Percentiles rank a stretch among this genome's conserved stretches.
These are phyloP conservation scores for Psilopsiagon aymara DNA, from an alignment of 2,113 vertebrate genomes.

Conservation along the genomic window DNA sequence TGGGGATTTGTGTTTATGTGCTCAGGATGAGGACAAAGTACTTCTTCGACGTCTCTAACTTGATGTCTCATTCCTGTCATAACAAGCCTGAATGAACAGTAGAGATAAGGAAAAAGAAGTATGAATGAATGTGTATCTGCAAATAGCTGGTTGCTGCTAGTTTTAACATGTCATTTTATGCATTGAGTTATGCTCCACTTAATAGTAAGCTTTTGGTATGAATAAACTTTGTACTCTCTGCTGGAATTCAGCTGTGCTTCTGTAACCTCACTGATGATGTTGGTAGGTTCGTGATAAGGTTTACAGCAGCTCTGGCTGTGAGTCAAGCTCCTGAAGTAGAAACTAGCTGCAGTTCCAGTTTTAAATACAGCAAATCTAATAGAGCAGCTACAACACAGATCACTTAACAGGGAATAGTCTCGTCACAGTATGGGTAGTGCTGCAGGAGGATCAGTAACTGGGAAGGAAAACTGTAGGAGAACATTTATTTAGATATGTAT, in stretches of 20 bases:
- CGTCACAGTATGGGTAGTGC: fast-evolving
- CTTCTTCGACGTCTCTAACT: fast-evolving
- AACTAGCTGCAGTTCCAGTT: not conserved
- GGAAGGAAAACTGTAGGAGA: not conserved
- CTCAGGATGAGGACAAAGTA: not conserved
- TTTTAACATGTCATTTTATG: not conserved
- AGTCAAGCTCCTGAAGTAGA: not conserved
- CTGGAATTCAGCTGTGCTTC: not conserved
- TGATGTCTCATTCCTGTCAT: not conserved
- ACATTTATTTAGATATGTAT: not conserved
- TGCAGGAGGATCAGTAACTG: not conserved
- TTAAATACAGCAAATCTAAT: not conserved
- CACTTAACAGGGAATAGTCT: not conserved
- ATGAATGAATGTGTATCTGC: not conserved
- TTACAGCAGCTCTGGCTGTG: not conserved
- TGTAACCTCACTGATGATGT: not conserved
- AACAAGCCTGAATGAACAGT: not conserved
- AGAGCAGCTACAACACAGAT: not conserved
- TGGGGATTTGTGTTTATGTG: not conserved
- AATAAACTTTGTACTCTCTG: not conserved
- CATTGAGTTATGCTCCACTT: not conserved
- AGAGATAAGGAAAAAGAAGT: not conserved
- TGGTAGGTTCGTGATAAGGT: not conserved
- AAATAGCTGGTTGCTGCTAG: not conserved
- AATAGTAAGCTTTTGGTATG: not conserved